These are phyloP conservation scores for Paralichthys olivaceus DNA, from an alignment of 2,113 vertebrate species.

Conservation along the genomic window DNA sequence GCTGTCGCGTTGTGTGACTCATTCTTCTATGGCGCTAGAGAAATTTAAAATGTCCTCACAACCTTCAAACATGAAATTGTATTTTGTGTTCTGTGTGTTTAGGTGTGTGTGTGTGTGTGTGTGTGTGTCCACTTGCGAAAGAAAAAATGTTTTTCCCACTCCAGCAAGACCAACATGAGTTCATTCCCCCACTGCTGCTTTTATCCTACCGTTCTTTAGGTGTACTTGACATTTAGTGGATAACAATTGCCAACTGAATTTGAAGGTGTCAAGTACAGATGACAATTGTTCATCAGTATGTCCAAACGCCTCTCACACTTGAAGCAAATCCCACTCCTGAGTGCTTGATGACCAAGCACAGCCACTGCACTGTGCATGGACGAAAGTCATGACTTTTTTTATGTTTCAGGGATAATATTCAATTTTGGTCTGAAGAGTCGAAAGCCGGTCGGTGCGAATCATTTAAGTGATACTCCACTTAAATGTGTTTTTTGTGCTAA, in stretches of 20 bases:
- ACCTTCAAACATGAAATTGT: conserved; percentile 24
- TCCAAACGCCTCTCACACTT: conserved; percentile 50
- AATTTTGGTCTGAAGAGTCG: neutral
- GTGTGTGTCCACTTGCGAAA: conserved; percentile 8
- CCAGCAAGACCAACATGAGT: neutral
- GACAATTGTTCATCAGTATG: conserved; percentile 29
- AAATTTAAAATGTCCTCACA: conserved; percentile 8
- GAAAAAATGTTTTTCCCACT: conserved; percentile 13
- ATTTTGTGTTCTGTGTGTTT: conserved; percentile 5
- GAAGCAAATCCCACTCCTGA: conserved; percentile 14
- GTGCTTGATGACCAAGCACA: conserved; percentile 4
- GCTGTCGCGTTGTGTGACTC: conserved; percentile 41
- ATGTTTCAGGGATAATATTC: neutral
- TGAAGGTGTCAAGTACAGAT: conserved; percentile 35
- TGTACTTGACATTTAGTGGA: conserved; percentile 52
- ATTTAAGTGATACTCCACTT: too few species aligned
- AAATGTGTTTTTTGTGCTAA: too few species aligned
- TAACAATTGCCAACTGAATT: conserved; percentile 46
- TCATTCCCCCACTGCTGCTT: neutral
- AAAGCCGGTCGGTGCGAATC: too few species aligned
- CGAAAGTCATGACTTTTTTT: neutral
- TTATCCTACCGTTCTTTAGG: neutral
- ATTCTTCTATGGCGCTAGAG: conserved; percentile 6
- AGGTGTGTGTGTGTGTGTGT: neutral
- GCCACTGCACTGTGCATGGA: conserved; percentile 42